These are phyloP conservation scores for Sinocyclocheilus rhinocerous DNA, from an alignment of 2,113 vertebrate genomes.

Conservation along the genomic window DNA sequence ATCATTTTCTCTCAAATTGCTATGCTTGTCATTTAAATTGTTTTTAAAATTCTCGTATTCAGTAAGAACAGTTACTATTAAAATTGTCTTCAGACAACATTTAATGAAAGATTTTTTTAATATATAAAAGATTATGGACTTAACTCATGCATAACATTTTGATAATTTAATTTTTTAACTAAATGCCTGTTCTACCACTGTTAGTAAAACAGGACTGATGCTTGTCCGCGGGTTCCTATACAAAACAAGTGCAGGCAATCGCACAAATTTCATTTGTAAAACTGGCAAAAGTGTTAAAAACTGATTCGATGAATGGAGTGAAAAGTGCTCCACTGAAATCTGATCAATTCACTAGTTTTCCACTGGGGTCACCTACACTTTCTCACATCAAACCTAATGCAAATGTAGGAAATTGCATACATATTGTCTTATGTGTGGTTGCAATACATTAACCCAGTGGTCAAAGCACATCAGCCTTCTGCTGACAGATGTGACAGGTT, in stretches of 20 bases:
- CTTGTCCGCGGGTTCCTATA: neutral
- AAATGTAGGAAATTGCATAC: neutral
- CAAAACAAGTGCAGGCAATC: neutral
- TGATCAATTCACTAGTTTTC: neutral
- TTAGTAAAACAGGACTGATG: neutral
- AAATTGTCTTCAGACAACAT: too few species aligned
- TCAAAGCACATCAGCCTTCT: slow-evolving; percentile 42
- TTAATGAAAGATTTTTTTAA: neutral
- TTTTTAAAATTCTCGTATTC: neutral
- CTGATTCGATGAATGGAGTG: neutral
- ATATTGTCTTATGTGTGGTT: neutral
- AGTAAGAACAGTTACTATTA: neutral
- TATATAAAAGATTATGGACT: neutral
- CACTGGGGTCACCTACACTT: neutral
- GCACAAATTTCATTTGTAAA: neutral
- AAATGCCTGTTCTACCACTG: neutral
- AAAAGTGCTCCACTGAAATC: neutral
- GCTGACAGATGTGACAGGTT: slow-evolving; percentile 50
- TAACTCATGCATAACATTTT: neutral
- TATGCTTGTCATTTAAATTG: too few species aligned
- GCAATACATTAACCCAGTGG: slow-evolving; percentile 8
- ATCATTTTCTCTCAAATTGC: neutral
- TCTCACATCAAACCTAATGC: slow-evolving; percentile 4
- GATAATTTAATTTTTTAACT: neutral
- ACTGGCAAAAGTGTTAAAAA: neutral